Percentiles rank a stretch among this genome's conserved stretches.
These are phyloP conservation scores for Eospalax fontanierii DNA, from an alignment of 2,797 vertebrate species.

Conservation along the genomic window DNA sequence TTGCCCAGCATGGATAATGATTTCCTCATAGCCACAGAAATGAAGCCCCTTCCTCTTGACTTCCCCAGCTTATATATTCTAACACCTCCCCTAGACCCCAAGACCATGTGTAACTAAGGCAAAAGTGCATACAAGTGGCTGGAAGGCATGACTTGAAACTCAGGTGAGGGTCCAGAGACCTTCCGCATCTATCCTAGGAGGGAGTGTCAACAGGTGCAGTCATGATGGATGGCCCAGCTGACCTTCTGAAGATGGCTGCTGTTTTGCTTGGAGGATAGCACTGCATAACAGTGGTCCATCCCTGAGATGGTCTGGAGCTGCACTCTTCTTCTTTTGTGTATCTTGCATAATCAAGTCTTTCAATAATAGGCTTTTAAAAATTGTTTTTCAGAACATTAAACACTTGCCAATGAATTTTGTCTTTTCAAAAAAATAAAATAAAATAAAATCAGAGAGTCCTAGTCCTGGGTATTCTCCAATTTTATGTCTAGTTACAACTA, in stretches of 20 bases:
- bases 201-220: background rate
- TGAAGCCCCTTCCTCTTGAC: background rate
- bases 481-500: background rate
- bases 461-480: conserved; percentile 59
- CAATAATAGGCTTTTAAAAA: background rate
- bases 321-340: background rate
- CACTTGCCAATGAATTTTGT: conserved; percentile 58
- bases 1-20: background rate
- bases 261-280: background rate
- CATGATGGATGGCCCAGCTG: too few species aligned
- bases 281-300: background rate
- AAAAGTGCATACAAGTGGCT: background rate
- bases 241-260: background rate
- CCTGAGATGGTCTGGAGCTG: background rate
- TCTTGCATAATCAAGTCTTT: conserved; percentile 58
- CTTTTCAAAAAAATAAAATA: conserved; percentile 23
- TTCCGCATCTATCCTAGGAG: background rate
- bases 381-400: conserved; percentile 51
- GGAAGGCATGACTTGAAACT: background rate
- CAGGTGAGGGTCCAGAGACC: background rate
- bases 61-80: too few species aligned
- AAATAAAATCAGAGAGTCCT: conserved; percentile 22
- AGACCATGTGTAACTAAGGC: background rate
- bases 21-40: background rate
- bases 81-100: background rate